phyloP scores from a whole-genome alignment of 2,888 invertebrate genomes.

The Aphelenchoides bicaudatus region DNA sequence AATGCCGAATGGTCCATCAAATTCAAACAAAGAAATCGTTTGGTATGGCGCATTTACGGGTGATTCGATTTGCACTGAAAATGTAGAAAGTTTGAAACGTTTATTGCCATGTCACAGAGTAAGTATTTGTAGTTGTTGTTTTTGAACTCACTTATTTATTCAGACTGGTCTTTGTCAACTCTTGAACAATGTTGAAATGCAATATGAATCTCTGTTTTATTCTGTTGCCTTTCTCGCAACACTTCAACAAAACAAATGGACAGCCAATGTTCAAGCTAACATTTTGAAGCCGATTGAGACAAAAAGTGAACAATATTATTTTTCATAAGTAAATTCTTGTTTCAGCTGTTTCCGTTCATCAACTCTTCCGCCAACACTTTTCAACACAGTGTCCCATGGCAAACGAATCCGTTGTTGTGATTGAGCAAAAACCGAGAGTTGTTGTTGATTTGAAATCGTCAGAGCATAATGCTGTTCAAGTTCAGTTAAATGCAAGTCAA shows the following conservation, averaged over 20 bases:
- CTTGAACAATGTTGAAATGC: conserved; percentile 2
- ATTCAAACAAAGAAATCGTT: conserved; percentile 12
- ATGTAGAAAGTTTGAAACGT: conserved; percentile 96
- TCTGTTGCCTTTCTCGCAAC: conserved; percentile 22
- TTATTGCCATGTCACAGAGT: conserved; percentile 81
- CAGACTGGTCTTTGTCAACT: conserved; percentile 18
- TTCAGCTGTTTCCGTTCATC: background rate
- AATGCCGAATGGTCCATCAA: conserved; percentile 58
- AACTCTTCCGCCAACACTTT: background rate
- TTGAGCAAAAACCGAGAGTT: background rate
- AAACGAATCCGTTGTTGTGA: background rate
- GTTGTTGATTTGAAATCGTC: background rate
- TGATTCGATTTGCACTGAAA: conserved; percentile 97
- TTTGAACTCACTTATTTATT: conserved; percentile 13
- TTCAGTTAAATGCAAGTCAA: no score
- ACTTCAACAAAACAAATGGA: background rate
- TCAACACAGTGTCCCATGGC: conserved; percentile 1
- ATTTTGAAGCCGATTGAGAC: background rate
- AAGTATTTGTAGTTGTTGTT: background rate
- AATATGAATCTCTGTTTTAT: conserved; percentile 39
- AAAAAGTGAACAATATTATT: background rate
- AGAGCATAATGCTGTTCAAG: background rate
- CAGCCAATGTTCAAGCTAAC: background rate
- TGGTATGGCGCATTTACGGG: conserved; percentile 83
- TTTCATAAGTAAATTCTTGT: background rate